These are phyloP conservation scores for Tenodera sinensis DNA, from an alignment of 2,888 invertebrate genomes.

Conservation along the genomic window DNA sequence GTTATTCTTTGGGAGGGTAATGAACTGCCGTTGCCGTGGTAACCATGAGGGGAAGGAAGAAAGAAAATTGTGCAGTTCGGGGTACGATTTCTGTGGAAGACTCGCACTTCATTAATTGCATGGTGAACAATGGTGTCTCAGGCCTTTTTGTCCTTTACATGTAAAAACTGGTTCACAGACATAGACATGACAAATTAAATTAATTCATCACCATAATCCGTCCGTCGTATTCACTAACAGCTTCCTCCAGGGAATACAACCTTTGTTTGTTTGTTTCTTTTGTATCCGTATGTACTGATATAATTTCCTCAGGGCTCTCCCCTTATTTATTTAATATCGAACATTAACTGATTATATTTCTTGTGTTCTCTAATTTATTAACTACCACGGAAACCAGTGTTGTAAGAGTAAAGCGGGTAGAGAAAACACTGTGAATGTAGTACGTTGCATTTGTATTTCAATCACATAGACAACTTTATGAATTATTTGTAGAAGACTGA, in stretches of 20 bases:
- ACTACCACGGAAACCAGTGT: too few relatives aligned
- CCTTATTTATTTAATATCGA: too few relatives aligned
- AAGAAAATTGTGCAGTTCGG: neutral
- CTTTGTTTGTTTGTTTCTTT: neutral
- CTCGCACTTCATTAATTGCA: neutral
- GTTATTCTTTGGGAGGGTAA: neutral
- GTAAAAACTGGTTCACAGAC: neutral
- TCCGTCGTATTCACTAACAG: neutral
- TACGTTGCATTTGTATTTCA: too few relatives aligned
- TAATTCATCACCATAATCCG: neutral
- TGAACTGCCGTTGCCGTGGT: neutral
- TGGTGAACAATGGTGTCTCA: neutral
- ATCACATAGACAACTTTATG: too few relatives aligned
- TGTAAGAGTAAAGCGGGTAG: too few relatives aligned
- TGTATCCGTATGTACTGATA: too few relatives aligned
- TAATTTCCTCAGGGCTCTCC: neutral
- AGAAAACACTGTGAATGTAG: too few relatives aligned
- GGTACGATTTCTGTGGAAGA: neutral
- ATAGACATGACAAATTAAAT: neutral
- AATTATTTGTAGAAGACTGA: too few relatives aligned
- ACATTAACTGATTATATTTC: too few relatives aligned
- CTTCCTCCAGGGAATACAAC: neutral
- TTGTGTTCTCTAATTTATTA: too few relatives aligned
- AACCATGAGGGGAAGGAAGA: neutral
- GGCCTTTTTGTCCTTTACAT: neutral